phyloP scores from a whole-genome alignment of 1,140 invertebrate genomes.

The Bombus affinis region DNA sequence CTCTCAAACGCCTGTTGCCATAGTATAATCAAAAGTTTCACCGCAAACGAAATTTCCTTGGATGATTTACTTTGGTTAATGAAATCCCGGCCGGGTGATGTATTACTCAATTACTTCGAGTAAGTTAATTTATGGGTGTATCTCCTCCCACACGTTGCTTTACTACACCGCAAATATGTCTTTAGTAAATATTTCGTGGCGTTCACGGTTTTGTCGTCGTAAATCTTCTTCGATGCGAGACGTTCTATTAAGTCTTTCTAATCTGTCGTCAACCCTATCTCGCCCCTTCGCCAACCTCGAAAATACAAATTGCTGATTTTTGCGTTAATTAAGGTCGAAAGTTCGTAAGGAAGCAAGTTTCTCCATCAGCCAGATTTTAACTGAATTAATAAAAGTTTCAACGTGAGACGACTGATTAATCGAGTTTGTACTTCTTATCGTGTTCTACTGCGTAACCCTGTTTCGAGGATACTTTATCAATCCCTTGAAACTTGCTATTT shows the following conservation, averaged over 20 bases:
- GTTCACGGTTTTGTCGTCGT: background rate
- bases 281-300: background rate
- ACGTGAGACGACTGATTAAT: slow-evolving; percentile 34
- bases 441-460: background rate
- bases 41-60: slow-evolving; percentile 30
- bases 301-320: slow-evolving; percentile 2
- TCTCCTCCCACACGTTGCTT: background rate
- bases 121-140: slow-evolving; percentile 48
- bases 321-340: slow-evolving; percentile 15
- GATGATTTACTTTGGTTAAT: slow-evolving; percentile 50
- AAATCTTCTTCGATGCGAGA: background rate
- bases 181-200: slow-evolving; percentile 30
- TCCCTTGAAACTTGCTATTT: background rate
- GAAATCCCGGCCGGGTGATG: slow-evolving; percentile 38
- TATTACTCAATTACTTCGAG: slow-evolving; percentile 49
- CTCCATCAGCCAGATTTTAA: slow-evolving; percentile 24
- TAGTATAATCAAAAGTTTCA: slow-evolving; percentile 14
- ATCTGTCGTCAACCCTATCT: background rate
- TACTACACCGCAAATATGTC: slow-evolving; percentile 31
- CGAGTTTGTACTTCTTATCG: slow-evolving; percentile 33
- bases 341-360: slow-evolving; percentile 13
- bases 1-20: background rate
- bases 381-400: slow-evolving; percentile 9
- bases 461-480: slow-evolving; percentile 1
- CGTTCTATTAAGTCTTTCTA: background rate